A percentile compares a stretch with the other conserved stretches of the same genome.
These are phyloP conservation scores for Tinea pellionella DNA, from an alignment of 2,888 invertebrate genomes.

Conservation along the genomic window DNA sequence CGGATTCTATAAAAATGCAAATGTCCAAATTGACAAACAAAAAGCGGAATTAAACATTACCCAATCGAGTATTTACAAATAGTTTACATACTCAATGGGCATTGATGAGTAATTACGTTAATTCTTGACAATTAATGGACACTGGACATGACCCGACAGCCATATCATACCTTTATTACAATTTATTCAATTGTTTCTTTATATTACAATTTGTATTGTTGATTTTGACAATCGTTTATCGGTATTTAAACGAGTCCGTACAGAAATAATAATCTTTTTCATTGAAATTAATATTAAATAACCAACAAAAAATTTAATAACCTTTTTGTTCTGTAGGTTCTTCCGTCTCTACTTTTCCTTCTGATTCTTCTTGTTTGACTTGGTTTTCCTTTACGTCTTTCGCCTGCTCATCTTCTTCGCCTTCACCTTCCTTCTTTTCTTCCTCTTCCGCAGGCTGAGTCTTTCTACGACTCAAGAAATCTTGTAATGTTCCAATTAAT, in stretches of 20 bases:
- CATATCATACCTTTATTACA: neutral
- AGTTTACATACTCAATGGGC: neutral
- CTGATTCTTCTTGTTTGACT: neutral
- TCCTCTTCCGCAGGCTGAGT: slow-evolving; percentile 21
- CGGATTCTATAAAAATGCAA: too few relatives aligned
- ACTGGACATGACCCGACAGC: slow-evolving; percentile 8
- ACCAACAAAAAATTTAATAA: neutral
- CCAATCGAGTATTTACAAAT: slow-evolving; percentile 3
- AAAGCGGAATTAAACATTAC: neutral
- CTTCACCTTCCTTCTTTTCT: slow-evolving; percentile 24
- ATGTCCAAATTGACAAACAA: neutral
- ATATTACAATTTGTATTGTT: neutral
- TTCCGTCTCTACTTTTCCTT: neutral
- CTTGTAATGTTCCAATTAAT: slow-evolving; percentile 53
- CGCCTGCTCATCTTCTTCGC: slow-evolving; percentile 23
- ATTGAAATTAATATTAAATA: neutral
- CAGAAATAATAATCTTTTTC: too few relatives aligned
- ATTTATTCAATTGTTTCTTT: neutral
- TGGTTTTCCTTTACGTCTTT: slow-evolving; percentile 20
- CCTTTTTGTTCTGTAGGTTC: neutral
- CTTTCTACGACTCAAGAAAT: slow-evolving; percentile 37
- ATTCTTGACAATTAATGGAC: slow-evolving; percentile 13
- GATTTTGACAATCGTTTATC: neutral
- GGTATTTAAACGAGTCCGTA: neutral
- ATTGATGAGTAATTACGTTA: slow-evolving; percentile 1